phyloP scores from a whole-genome alignment of 2,113 vertebrate species.

The Otus sunia region DNA sequence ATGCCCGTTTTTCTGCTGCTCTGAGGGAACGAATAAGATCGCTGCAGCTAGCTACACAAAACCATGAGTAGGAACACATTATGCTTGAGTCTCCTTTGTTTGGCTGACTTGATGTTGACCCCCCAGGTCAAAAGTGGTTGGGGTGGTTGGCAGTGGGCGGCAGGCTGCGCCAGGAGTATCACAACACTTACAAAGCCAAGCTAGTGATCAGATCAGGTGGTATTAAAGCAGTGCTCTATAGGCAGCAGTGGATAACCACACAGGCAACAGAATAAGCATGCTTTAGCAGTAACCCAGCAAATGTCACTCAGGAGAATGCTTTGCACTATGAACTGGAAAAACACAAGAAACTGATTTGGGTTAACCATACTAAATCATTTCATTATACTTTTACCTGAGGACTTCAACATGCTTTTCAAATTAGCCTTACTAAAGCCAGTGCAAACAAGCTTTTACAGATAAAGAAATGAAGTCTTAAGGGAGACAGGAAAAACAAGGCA shows the following conservation, averaged over 20 bases:
- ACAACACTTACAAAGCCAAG: neutral
- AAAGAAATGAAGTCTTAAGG: neutral
- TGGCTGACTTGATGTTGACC: neutral
- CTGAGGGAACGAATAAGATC: neutral
- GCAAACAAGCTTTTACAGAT: neutral
- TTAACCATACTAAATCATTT: neutral
- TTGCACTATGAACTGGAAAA: neutral
- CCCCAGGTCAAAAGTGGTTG: neutral
- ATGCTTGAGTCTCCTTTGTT: neutral
- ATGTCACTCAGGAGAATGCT: neutral
- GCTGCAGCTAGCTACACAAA: neutral
- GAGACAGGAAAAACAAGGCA: neutral
- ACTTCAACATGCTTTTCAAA: neutral
- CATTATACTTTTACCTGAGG: neutral
- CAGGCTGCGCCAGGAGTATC: neutral
- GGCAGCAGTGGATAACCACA: neutral
- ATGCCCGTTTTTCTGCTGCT: neutral
- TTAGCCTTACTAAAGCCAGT: neutral
- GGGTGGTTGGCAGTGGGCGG: neutral
- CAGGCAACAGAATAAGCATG: neutral
- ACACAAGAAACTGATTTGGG: neutral
- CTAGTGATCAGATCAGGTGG: neutral
- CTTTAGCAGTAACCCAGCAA: neutral
- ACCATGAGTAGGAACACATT: neutral
- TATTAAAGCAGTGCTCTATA: neutral